These are phyloP conservation scores for Progne subis DNA, from an alignment of 2,113 vertebrate genomes.

Conservation along the genomic window DNA sequence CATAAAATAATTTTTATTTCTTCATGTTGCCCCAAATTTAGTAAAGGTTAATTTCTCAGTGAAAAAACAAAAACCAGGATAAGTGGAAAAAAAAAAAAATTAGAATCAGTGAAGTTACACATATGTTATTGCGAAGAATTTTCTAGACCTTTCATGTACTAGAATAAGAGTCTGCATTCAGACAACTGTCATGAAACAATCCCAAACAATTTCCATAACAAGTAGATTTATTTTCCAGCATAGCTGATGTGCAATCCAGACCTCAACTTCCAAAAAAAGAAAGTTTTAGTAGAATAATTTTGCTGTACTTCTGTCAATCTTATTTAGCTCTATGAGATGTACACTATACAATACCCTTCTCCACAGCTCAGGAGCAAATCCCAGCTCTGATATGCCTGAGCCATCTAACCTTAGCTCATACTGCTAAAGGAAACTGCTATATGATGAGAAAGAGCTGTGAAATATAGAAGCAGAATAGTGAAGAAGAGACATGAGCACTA, in stretches of 20 bases:
- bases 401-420: neutral
- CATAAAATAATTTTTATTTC: neutral
- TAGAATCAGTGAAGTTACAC: neutral
- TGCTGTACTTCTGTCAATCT: neutral
- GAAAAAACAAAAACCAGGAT: neutral
- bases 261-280: neutral
- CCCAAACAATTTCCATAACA: neutral
- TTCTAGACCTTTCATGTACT: neutral
- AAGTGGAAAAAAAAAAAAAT: neutral
- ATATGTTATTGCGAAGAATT: neutral
- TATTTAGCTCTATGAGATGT: neutral
- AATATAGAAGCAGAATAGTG: neutral
- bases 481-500: neutral
- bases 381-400: rapidly evolving
- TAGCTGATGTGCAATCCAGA: neutral
- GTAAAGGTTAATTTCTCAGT: neutral
- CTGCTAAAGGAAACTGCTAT: neutral
- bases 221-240: neutral
- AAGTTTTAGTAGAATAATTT: neutral
- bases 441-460: neutral
- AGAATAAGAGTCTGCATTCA: neutral
- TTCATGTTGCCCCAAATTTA: neutral
- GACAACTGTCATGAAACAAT: neutral
- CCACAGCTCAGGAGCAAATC: neutral
- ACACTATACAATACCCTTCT: neutral